Evolutionary conservation across 2,888 invertebrate genomes (phyloP), one percentile per base, ranked within the genome.

Genomic region (Drosophila lacicola): DNA sequence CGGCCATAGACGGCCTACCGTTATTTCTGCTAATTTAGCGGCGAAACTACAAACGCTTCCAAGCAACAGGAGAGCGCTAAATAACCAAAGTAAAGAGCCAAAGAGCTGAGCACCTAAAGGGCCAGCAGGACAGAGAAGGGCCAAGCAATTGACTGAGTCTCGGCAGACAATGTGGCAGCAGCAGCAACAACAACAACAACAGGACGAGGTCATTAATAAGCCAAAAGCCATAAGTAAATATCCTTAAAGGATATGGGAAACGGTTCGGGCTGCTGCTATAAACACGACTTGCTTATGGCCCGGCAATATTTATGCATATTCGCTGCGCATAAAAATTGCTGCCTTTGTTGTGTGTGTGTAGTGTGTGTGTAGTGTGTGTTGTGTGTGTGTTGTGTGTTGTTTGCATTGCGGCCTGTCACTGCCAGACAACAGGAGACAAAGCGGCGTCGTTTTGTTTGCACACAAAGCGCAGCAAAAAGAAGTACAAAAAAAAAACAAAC

Each of bases 1-100:
- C 42, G 62, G 54, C 53, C 54, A 54, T 55, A 39, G 74, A 50
- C 58, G 37, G 56, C 51, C 56, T 51, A 79, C 82, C 80, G 89
- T 89, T 85, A 88, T 88, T 85, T 89, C 88, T 71, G 63, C 47
- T 89, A 82, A 85, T 85, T 89, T 85, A 89, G 86, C 85, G 86
- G 82, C 62, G 41, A 44, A 69, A 71, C 60, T 51, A 77, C 77
- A 82, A 88, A 88, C 66, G 57, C 21, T 41, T 45, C 56, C 36
- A 11, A 49, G 39, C 71, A 73, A 63, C 88, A 56, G 63, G 87
- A 80, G 81, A 80, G 72, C 75, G 87, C 71, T 82, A 78, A 82
- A 79, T 78, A 82, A 82, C 29, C 82, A 82, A 69, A 60, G 79
- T 64, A 79, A 82, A 69, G 63, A 84, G 81, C 56, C 64, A 61